Base-by-base conservation (phyloP, 2,888 invertebrate species). In the Formica aserva region DNA sequence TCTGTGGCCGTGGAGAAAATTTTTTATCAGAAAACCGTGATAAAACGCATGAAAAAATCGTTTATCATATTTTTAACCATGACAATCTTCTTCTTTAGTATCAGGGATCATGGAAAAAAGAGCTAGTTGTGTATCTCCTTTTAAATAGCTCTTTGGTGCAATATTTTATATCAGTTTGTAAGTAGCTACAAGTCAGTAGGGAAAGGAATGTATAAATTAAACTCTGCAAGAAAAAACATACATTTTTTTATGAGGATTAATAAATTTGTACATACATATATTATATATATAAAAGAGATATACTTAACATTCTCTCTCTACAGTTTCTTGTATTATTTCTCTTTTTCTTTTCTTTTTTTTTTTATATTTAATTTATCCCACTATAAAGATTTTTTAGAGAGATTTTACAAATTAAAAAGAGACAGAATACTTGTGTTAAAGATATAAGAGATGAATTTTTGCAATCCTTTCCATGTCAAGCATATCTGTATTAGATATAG, bases 21-120 rank as follows among this genome's bases (percentile, higher is more conserved):
- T 77, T 85, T 86, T 62, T 85, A 89, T 81, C 55, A 32, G 66
- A 72, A 72, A 76, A 86, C 32, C 72, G 4, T 75, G 15, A 22
- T 22, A 22, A 22, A 22, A 22, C 1, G 82, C 80, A 26, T 0
- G 77, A 69, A 75, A 86, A 82, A 71, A 78, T 81, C 45, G 41
- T 84, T 85, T 83, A 83, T 67, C 83, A 85, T 84, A 88, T 86
- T 89, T 89, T 86, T 84, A 88, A 86, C 82, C 85, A 86, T 88
- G 88, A 89, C 88, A 88, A 88, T 89, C 84, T 89, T 80, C 89
- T 88, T 66, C 81, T 89, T 89, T 86, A 74, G 35, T 67, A 29
- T 32, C 15, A 52, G 26, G 63, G 35, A 77, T 32, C 32, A 66
- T 66, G 4, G n/a, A 82, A 75, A 48, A 4, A 65, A 57, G 18